A percentile compares a stretch with the other conserved stretches of the same genome.
Conservation (phyloP, 2,113 vertebrate species). For the Prochilodus magdalenae region DNA sequence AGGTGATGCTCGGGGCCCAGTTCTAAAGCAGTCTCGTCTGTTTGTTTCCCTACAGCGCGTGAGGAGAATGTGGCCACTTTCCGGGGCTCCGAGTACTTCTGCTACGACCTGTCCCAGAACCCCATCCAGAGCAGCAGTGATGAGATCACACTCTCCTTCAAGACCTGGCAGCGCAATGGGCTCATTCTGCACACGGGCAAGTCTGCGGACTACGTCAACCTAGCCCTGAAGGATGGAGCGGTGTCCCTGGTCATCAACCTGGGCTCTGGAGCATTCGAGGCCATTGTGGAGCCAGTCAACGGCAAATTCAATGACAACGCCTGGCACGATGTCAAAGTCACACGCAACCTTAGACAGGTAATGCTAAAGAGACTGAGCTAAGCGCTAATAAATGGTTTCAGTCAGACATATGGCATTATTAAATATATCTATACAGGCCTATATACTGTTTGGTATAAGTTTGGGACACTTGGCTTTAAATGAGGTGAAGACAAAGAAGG, state of each 20-base stretch:
- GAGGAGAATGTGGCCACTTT: conserved; percentile 98
- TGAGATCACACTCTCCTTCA: conserved; percentile 97
- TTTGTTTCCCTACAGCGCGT: conserved; percentile 76
- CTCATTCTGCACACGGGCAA: conserved; percentile 98
- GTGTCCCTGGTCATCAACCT: conserved; percentile 98
- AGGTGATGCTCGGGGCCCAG: not conserved
- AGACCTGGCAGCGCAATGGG: conserved; percentile 96
- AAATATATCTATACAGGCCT: too few species aligned
- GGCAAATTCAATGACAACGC: conserved; percentile 98
- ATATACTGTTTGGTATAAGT: too few species aligned
- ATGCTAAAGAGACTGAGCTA: conserved; percentile 63
- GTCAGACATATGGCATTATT: not conserved
- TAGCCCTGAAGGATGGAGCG: conserved; percentile 95
- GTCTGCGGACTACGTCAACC: conserved; percentile 98
- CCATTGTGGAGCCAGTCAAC: conserved; percentile 96
- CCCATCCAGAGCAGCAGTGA: conserved; percentile 99
- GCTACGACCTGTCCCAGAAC: conserved; percentile 98
- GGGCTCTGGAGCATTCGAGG: conserved; percentile 97
- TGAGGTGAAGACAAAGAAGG: too few species aligned
- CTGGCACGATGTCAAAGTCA: conserved; percentile 99
- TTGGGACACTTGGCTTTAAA: too few species aligned
- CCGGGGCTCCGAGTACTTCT: conserved; percentile 96
- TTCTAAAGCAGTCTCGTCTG: not conserved
- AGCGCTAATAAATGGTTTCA: too few species aligned
- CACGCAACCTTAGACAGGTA: conserved; percentile 98